A percentile compares a stretch with the other conserved stretches of the same genome.
phyloP scores from a whole-genome alignment of 2,888 invertebrate genomes.

The Drosophila borborema region DNA sequence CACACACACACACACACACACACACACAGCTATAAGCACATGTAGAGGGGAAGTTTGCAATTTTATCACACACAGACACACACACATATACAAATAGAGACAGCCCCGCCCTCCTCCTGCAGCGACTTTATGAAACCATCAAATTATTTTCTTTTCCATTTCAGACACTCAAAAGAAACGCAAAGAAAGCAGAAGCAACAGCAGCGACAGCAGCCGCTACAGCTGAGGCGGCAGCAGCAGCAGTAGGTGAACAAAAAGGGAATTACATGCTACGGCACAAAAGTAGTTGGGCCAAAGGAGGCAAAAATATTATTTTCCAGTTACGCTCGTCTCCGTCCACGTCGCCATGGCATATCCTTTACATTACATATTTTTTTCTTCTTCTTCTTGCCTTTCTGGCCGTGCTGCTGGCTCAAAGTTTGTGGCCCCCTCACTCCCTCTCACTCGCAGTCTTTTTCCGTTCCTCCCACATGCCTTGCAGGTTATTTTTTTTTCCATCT shows the following conservation, averaged over 20 bases:
- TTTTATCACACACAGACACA: constrained; percentile 75
- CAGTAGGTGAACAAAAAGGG: constrained; percentile 48
- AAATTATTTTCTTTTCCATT: constrained; percentile 85
- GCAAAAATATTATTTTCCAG: constrained; percentile 84
- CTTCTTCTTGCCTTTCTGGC: constrained; percentile 50
- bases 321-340: constrained; percentile 77
- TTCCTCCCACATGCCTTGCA: constrained; percentile 67
- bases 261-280: constrained; percentile 51
- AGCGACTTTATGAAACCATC: constrained; percentile 84
- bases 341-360: constrained; percentile 79
- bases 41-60: constrained; percentile 70
- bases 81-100: constrained; percentile 27
- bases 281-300: constrained; percentile 42
- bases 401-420: constrained; percentile 75
- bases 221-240: constrained; percentile 14
- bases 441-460: constrained; percentile 3
- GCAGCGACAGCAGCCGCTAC: constrained; percentile 3
- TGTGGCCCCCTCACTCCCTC: constrained; percentile 35
- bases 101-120: constrained; percentile 35
- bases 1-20: constrained; percentile 20
- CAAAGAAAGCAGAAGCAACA: constrained; percentile 56
- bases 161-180: constrained; percentile 84
- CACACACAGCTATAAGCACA: not conserved
- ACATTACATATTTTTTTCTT: constrained; percentile 57
- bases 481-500: constrained; percentile 70